Conservation (phyloP, 2,113 vertebrate species). For the Xiphophorus maculatus region DNA sequence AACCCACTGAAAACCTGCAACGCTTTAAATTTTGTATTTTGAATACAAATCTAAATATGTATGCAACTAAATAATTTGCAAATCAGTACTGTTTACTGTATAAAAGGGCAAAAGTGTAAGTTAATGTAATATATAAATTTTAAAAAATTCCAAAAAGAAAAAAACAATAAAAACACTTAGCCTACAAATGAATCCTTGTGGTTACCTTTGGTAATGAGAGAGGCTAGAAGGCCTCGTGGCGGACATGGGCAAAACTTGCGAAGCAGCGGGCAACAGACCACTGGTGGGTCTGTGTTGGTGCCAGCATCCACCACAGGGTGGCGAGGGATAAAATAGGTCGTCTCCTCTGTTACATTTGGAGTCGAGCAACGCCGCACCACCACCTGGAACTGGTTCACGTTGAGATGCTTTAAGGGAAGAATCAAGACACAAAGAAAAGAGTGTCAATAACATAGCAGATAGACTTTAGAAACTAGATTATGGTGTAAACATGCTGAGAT, state of each 20-base stretch:
- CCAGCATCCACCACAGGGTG: constrained; percentile 70
- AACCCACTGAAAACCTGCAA: not conserved
- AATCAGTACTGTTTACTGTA: not conserved
- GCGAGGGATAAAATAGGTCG: constrained; percentile 72
- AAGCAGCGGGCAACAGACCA: constrained; percentile 72
- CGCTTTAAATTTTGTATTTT: not conserved
- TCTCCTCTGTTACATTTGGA: constrained; percentile 77
- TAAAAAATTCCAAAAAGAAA: not conserved
- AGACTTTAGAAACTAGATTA: not conserved
- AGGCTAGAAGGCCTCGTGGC: constrained; percentile 84
- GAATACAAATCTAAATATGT: not conserved
- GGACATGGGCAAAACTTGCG: constrained; percentile 83
- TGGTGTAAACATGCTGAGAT: not conserved
- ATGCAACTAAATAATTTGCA: not conserved
- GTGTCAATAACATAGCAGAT: not conserved
- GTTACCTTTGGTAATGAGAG: constrained; percentile 87
- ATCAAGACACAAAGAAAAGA: not conserved
- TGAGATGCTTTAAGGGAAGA: constrained; percentile 61
- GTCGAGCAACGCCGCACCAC: constrained; percentile 73
- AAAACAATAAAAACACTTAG: not conserved
- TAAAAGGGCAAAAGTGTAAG: not conserved
- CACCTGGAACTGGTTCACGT: constrained; percentile 77
- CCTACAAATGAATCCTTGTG: not conserved
- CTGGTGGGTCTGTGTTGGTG: constrained; percentile 78
- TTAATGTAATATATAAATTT: no score